Evolutionary conservation across 2,888 invertebrate species (phyloP), one percentile per base, ranked within the genome.

Genomic region (Octonoba sinensis): DNA sequence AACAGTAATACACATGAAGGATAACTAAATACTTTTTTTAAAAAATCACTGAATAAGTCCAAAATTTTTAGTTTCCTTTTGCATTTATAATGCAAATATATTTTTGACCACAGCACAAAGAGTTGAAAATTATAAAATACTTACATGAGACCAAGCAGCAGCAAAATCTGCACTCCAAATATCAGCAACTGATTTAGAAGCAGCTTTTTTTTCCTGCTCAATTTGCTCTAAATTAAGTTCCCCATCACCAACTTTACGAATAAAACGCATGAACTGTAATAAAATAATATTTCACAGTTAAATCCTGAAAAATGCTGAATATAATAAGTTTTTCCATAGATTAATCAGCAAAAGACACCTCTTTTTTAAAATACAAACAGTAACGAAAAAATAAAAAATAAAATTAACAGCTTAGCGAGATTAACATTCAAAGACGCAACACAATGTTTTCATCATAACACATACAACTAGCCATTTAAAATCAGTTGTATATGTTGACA

Each of bases 191-290:
- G 64, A 47, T 46, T 69, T 67, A 1, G 60, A 64, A 56, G 66
- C 71, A 24, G 60, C n/a, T 0, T 83, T 62, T 12, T 65, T 76
- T 86, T 91, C 89, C 70, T 87, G 87, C 82, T 89, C 86, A 72
- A 87, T 87, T 83, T 89, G 88, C 85, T 91, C 91, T 60, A 93
- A 88, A 85, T 86, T 87, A 6, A 88, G 85, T 73, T 93, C 92
- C 57, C 92, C 92, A 86, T 92, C 91, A 87, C 93, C 92, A 79
- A 94, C 92, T 89, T 92, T 92, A 87, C 92, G 92, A 92, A 95
- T 94, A 87, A 95, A 95, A 87, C 92, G 93, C 93, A 95, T 93
- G 87, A 95, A 95, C 91, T 94, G 22, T 15, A 62, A 62, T 18
- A 62, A 12, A 18, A 62, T 44, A 12, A 24, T 16, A 24, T n/a